Percentiles rank a stretch among this genome's conserved stretches.
These are phyloP conservation scores for Salvator merianae DNA, from an alignment of 2,113 vertebrate species.

Conservation along the genomic window DNA sequence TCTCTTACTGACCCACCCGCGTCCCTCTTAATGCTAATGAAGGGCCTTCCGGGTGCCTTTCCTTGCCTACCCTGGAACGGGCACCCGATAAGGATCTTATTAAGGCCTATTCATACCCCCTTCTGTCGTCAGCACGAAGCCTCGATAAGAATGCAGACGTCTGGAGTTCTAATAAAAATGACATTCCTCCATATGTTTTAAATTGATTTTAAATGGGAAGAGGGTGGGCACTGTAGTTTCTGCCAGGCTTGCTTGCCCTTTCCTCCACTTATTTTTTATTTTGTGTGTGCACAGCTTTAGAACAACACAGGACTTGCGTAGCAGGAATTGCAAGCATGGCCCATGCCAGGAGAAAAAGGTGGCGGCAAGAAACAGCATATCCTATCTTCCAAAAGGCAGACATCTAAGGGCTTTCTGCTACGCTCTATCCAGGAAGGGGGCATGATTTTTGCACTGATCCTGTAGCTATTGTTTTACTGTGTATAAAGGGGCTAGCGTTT, in stretches of 20 bases:
- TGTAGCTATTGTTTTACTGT: no score
- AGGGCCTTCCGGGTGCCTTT: neutral
- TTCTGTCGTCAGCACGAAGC: slow-evolving; percentile 22
- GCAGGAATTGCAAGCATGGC: neutral
- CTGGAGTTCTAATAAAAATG: slow-evolving; percentile 13
- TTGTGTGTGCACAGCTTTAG: neutral
- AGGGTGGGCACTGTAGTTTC: neutral
- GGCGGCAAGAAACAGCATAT: neutral
- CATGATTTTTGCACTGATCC: no score
- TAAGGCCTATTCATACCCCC: slow-evolving; percentile 18
- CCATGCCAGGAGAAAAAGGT: neutral
- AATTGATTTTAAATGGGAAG: slow-evolving; percentile 17
- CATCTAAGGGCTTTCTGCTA: no score
- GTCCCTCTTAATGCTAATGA: neutral
- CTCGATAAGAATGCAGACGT: slow-evolving; percentile 32
- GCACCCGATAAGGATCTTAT: slow-evolving; percentile 10
- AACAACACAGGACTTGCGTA: neutral
- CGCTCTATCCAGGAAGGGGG: no score
- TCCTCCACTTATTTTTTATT: neutral
- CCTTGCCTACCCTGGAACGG: neutral
- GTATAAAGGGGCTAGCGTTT: no score
- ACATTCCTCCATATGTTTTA: slow-evolving; percentile 16
- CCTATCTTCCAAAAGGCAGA: no score
- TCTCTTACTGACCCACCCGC: no score
- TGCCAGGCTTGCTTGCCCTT: neutral